Evolutionary conservation across 2,797 vertebrate species (phyloP).

Genomic region (Lagodon rhomboides): DNA sequence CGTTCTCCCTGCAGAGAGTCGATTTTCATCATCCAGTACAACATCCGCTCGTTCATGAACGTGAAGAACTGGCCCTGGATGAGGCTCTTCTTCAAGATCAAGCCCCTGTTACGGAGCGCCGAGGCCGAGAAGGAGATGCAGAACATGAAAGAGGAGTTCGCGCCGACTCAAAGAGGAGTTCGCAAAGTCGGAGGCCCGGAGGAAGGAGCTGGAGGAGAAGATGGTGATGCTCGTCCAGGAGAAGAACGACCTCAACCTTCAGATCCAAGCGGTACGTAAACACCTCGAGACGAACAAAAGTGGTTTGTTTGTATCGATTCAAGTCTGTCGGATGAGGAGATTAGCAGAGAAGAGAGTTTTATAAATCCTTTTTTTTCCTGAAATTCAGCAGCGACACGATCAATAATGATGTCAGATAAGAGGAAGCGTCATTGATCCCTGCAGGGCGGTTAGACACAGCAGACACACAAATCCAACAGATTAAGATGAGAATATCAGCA

Average conservation of each 20-base stretch:
- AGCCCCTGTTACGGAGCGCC: constrained; percentile 87
- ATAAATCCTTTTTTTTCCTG: not conserved
- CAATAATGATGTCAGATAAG: constrained; percentile 34
- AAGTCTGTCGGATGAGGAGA: constrained; percentile 9
- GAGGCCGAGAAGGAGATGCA: constrained; percentile 90
- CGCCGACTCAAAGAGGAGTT: constrained; percentile 86
- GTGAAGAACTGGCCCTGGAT: constrained; percentile 94
- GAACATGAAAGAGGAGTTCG: constrained; percentile 88
- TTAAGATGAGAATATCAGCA: not conserved
- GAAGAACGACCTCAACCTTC: constrained; percentile 89
- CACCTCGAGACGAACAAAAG: not conserved
- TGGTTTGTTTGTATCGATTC: constrained; percentile 18
- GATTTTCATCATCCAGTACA: constrained; percentile 89
- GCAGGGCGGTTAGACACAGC: not conserved
- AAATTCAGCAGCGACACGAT: constrained; percentile 22
- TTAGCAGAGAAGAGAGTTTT: constrained; percentile 1
- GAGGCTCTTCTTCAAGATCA: constrained; percentile 92
- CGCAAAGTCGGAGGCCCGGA: constrained; percentile 85
- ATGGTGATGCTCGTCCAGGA: constrained; percentile 85
- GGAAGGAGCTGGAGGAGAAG: constrained; percentile 88
- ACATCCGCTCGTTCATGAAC: constrained; percentile 89
- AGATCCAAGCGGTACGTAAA: constrained; percentile 86
- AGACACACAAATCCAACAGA: not conserved
- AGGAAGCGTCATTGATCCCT: constrained; percentile 16
- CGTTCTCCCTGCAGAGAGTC: constrained; percentile 82